Evolutionary conservation across 2,797 vertebrate species (phyloP), one percentile per base, ranked within the genome.

Genomic region (Pyrocephalus nanus): DNA sequence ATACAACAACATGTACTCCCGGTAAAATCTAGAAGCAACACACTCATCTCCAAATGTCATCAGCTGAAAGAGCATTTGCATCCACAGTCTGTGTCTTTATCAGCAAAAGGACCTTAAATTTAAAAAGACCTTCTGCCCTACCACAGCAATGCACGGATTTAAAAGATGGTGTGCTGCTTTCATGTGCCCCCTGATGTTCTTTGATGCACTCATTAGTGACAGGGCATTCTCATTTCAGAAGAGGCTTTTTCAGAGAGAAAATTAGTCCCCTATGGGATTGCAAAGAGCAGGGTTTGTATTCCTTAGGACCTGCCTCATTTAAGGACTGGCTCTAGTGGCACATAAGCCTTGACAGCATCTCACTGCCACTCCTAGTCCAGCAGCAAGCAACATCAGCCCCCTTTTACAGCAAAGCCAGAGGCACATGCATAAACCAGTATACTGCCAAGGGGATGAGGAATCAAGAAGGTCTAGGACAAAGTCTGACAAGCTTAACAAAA

Each of bases 31-130:
- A 58, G 38, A 81, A 77, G 55, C 71, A 95, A 57, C 29, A 47
- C 8, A 12, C 26, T 91, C 61, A 18, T 83, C 66, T 86, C 50
- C 43, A 92, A 89, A 76, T 89, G 57, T 79, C 87, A 88, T 75
- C 90, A 80, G 60, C 43, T 81, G 47, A 76, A 95, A 88, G 30
- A 85, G 2, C n/a, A 80, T 95, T 95, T 92, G 87, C 83, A 90
- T 84, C 50, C 54, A 36, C 36, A 66, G 40, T 60, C 29, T 81
- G 20, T 36, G 70, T 38, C 40, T 77, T 77, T 54, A 94, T 42
- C 60, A 92, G 78, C 34, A 91, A 76, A 90, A 92, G 22, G 30
- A 60, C 40, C 54, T 92, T 5, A 81, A 86, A 91, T 48, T 34
- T 95, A 73, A 83, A 72, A 72, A 76, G 66, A 66, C 85, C 47